Evolutionary conservation across 2,888 invertebrate genomes (phyloP).

Genomic region (Furcula furcula): DNA sequence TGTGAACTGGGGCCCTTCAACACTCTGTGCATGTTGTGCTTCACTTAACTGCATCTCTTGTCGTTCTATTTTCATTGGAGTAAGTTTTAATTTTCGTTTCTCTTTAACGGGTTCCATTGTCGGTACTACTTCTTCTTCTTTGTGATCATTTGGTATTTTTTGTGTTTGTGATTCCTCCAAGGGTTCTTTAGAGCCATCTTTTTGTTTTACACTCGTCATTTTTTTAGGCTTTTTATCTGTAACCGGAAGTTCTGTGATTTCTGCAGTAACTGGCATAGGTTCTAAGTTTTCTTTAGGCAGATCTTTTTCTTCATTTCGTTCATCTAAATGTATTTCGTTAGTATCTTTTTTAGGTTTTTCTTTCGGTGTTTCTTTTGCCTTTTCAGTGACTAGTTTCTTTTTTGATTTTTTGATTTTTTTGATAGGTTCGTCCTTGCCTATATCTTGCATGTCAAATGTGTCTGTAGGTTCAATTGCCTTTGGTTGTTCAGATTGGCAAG

Average conservation of each 20-base stretch:
- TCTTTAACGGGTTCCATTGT: conserved; percentile 29
- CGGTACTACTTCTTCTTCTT: conserved; percentile 23
- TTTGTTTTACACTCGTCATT: conserved; percentile 9
- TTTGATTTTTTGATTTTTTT: conserved; percentile 21
- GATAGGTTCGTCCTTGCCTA: conserved; percentile 22
- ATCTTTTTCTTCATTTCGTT: not conserved
- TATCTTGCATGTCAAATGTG: conserved; percentile 6
- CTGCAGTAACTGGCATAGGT: not conserved
- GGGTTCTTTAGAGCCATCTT: conserved; percentile 3
- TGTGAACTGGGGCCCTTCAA: conserved; percentile 83
- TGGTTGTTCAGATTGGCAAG: conserved; percentile 35
- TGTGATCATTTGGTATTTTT: conserved; percentile 13
- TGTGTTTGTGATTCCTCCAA: conserved; percentile 6
- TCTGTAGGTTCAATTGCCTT: conserved; percentile 37
- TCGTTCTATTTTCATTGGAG: conserved; percentile 83
- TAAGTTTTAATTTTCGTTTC: conserved; percentile 53
- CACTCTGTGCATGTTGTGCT: conserved; percentile 83
- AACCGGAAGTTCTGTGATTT: conserved; percentile 1
- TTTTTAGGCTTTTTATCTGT: conserved; percentile 16
- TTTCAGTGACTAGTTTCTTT: conserved; percentile 10
- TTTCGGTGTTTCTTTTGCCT: conserved; percentile 3
- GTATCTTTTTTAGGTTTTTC: conserved; percentile 6
- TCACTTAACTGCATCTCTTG: conserved; percentile 84
- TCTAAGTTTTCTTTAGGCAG: conserved; percentile 4
- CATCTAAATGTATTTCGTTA: conserved; percentile 6